Evolutionary conservation across 2,113 vertebrate species (phyloP), one percentile per base, ranked within the genome.

Genomic region (Corythoichthys haematopterus): DNA sequence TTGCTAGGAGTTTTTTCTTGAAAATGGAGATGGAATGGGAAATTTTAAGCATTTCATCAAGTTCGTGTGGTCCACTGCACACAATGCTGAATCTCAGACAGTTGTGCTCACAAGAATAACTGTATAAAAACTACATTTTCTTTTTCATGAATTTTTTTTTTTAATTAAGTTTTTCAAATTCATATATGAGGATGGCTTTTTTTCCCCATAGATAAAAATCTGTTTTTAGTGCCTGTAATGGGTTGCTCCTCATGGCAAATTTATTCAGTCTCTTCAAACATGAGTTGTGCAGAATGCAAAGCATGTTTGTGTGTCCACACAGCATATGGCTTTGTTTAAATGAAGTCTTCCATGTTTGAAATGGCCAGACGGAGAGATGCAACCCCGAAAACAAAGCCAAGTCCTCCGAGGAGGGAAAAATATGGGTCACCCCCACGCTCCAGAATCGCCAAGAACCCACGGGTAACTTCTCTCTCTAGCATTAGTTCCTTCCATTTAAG

Each of bases 241-340:
- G 47, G 50, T 5, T n/a, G 50, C 50, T 12, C 9, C 20, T 33
- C 52, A 28, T 3, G n/a, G 20, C 9, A 3, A 55, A 33, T 55
- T 28, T 33, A 33, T 55, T 55, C 20, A 36, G 33, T 35, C 33
- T 56, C 55, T 36, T 36, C 55, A 36, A 56, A 56, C 55, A 56
- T 0, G 12, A 15, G 11, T 35, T 56, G 55, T 12, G 33, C 55
- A 15, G 33, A 57, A 62, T 45, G 40, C 4, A 62, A 43, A 40
- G 67, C 45, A 45, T 52, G 66, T 66, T 62, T 68, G 16, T 68
- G 61, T 63, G 46, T 68, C 58, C 51, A 45, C 0, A 9, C 71
- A 74, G 69, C 87, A 86, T 83, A 81, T 83, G 84, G 83, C 71
- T 76, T 75, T 78, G 83, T 88, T 82, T 78, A 60, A 61, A 79